These are phyloP conservation scores for Periophthalmus magnuspinnatus DNA, from an alignment of 2,797 vertebrate species.

Conservation along the genomic window DNA sequence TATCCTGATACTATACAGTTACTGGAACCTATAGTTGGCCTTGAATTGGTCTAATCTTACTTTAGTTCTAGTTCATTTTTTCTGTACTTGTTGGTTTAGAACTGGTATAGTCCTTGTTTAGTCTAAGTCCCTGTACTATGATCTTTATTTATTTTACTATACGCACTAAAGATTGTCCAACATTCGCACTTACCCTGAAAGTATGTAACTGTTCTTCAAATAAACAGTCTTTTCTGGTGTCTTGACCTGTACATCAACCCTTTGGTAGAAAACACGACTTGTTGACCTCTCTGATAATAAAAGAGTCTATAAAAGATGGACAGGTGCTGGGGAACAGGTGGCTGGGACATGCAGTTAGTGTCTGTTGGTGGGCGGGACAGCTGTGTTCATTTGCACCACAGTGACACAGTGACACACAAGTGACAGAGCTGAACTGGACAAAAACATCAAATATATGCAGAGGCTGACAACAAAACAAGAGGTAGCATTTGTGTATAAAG, in stretches of 20 bases:
- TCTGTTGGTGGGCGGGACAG: conserved; percentile 47
- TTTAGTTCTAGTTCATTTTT: too few relatives aligned
- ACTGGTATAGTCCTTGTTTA: too few relatives aligned
- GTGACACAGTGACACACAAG: conserved; percentile 55
- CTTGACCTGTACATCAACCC: conserved; percentile 37
- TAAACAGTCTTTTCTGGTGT: not conserved
- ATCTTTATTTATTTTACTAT: too few relatives aligned
- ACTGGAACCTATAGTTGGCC: too few relatives aligned
- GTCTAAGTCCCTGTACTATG: too few relatives aligned
- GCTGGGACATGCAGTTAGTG: conserved; percentile 27
- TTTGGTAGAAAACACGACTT: conserved; percentile 37
- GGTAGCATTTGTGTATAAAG: not conserved
- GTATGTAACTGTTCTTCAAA: not conserved
- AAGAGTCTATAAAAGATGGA: conserved; percentile 53
- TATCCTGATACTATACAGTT: too few relatives aligned
- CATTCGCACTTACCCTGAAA: not conserved
- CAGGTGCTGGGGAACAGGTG: conserved; percentile 53
- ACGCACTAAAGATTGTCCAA: too few relatives aligned
- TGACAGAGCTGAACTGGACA: conserved; percentile 23
- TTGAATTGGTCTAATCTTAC: too few relatives aligned
- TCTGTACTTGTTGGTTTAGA: too few relatives aligned
- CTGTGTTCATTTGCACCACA: conserved; percentile 61
- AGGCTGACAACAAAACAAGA: not conserved
- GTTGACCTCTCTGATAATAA: conserved; percentile 36
- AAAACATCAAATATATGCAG: not conserved